Conservation (phyloP, 2,888 invertebrate genomes). For the Biston betularia region DNA sequence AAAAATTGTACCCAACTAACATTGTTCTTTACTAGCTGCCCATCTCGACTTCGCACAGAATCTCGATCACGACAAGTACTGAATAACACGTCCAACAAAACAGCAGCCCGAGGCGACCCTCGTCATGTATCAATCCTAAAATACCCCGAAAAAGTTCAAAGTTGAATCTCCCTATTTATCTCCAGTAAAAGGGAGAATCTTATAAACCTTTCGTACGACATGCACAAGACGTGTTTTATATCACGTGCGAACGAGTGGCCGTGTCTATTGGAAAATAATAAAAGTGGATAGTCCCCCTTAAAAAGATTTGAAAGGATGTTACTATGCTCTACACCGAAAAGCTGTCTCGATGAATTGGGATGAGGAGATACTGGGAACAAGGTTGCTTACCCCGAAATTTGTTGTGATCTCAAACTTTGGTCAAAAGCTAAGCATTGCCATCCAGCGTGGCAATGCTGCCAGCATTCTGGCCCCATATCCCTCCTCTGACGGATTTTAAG, state of each 20-base stretch:
- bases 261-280: slow-evolving; percentile 44
- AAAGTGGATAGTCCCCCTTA: slow-evolving; percentile 36
- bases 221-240: slow-evolving; percentile 36
- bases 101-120: slow-evolving; percentile 17
- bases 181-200: slow-evolving; percentile 26
- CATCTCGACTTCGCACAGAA: no score
- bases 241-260: slow-evolving; percentile 31
- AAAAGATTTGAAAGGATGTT: slow-evolving; percentile 39
- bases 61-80: background rate
- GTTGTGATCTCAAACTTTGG: no score
- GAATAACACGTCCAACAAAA: slow-evolving; percentile 2
- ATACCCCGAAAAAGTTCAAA: slow-evolving; percentile 31
- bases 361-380: slow-evolving; percentile 10
- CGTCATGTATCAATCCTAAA: slow-evolving; percentile 31
- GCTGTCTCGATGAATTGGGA: slow-evolving; percentile 21
- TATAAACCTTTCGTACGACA: slow-evolving; percentile 34
- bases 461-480: no score
- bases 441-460: no score
- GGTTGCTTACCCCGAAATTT: slow-evolving; percentile 16
- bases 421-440: no score
- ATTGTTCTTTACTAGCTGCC: no score
- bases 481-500: no score
- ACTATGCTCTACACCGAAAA: slow-evolving; percentile 22
- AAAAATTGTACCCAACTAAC: no score
- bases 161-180: slow-evolving; percentile 27